A percentile compares a stretch with the other conserved stretches of the same genome.
Evolutionary conservation across 2,113 vertebrate genomes (phyloP).

Genomic region (Salvator merianae): DNA sequence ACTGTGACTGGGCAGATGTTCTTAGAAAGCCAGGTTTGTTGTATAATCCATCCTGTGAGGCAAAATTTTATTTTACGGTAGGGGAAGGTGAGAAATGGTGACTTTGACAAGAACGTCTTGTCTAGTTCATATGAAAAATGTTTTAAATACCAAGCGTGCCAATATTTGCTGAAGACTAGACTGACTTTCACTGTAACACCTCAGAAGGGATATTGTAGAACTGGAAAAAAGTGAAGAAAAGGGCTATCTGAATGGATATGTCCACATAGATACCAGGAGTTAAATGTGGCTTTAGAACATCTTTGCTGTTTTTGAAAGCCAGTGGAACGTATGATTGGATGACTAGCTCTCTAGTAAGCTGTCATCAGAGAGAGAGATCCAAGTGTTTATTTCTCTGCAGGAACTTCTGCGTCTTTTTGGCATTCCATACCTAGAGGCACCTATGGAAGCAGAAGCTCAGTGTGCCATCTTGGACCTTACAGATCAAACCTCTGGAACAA

Average conservation of each 20-base stretch:
- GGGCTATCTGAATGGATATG: no score
- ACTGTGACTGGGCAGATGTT: slow-evolving; percentile 97
- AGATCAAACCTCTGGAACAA: slow-evolving; percentile 93
- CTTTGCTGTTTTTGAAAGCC: neutral
- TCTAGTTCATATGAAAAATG: neutral
- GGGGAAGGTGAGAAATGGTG: neutral
- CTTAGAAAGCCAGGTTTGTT: slow-evolving; percentile 90
- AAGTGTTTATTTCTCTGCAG: slow-evolving; percentile 60
- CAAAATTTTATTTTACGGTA: neutral
- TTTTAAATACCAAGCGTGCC: no score
- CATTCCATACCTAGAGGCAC: slow-evolving; percentile 90
- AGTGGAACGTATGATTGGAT: neutral
- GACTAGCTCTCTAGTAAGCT: no score
- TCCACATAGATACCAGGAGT: no score
- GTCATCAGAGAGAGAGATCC: accelerated
- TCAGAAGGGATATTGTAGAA: no score
- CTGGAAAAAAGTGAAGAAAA: neutral
- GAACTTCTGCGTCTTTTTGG: slow-evolving; percentile 93
- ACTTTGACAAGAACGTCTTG: neutral
- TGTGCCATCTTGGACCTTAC: slow-evolving; percentile 88
- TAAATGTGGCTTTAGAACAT: no score
- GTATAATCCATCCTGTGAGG: neutral
- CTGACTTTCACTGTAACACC: neutral
- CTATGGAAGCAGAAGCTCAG: slow-evolving; percentile 95
- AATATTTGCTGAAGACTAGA: neutral